Percentiles rank a stretch among this genome's conserved stretches.
Conservation (phyloP, 2,888 invertebrate species). For the Dromius quadrimaculatus region DNA sequence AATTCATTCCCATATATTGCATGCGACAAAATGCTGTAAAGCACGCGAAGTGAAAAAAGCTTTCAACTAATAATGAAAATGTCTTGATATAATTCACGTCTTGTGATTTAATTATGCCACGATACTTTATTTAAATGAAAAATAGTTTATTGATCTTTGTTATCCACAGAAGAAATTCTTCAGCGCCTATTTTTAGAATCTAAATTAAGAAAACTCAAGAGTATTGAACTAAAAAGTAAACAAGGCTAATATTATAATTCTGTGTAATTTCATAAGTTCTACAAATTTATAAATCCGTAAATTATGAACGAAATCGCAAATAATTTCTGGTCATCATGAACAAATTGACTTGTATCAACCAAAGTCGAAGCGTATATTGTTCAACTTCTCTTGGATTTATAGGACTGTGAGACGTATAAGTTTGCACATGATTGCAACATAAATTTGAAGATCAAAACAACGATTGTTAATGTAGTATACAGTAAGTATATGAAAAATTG, state of each 20-base stretch:
- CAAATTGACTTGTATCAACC: too few species aligned
- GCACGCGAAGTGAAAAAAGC: not conserved
- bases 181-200: slow-evolving; percentile 9
- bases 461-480: too few species aligned
- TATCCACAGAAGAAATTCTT: not conserved
- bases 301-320: too few species aligned
- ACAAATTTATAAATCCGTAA: too few species aligned
- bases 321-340: too few species aligned
- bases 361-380: too few species aligned
- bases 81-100: slow-evolving; percentile 13
- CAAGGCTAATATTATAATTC: not conserved
- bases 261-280: too few species aligned
- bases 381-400: too few species aligned
- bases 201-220: not conserved
- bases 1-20: slow-evolving; percentile 22
- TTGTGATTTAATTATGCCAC: not conserved
- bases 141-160: not conserved
- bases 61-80: slow-evolving; percentile 6
- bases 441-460: too few species aligned
- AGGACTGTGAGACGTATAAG: too few species aligned
- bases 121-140: not conserved
- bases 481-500: too few species aligned
- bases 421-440: too few species aligned
- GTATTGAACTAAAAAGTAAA: slow-evolving; percentile 9
- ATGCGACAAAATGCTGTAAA: slow-evolving; percentile 4